Evolutionary conservation across 2,888 invertebrate genomes (phyloP).

Genomic region (Dicyrtoma fusca): DNA sequence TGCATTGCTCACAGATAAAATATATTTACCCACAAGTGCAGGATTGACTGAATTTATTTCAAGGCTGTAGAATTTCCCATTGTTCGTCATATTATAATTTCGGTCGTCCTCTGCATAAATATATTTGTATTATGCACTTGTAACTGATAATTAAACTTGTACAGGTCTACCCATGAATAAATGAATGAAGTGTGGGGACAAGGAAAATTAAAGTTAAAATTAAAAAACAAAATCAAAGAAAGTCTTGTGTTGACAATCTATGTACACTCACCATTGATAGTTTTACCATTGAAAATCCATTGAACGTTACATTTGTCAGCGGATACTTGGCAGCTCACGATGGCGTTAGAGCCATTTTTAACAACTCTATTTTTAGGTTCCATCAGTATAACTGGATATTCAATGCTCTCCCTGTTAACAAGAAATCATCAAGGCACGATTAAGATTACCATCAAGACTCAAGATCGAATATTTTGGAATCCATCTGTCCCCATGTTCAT

Average conservation of each 20-base stretch:
- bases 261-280: conserved; percentile 15
- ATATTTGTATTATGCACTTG: neutral
- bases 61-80: conserved; percentile 31
- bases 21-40: conserved; percentile 28
- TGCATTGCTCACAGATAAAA: conserved; percentile 29
- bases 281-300: conserved; percentile 38
- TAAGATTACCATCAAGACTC: no score
- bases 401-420: conserved; percentile 26
- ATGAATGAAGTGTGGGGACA: no score
- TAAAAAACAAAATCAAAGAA: no score
- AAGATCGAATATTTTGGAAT: no score
- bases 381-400: conserved; percentile 30
- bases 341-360: conserved; percentile 34
- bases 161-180: neutral
- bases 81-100: conserved; percentile 27
- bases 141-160: neutral
- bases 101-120: conserved; percentile 21
- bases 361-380: conserved; percentile 40
- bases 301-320: conserved; percentile 31
- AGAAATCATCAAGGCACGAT: neutral
- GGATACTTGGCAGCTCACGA: conserved; percentile 38
- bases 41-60: conserved; percentile 29
- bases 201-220: neutral
- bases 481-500: no score
- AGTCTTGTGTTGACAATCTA: neutral